A percentile compares a stretch with the other conserved stretches of the same genome.
phyloP scores from a whole-genome alignment of 2,113 vertebrate species.

The Periophthalmus modestus region DNA sequence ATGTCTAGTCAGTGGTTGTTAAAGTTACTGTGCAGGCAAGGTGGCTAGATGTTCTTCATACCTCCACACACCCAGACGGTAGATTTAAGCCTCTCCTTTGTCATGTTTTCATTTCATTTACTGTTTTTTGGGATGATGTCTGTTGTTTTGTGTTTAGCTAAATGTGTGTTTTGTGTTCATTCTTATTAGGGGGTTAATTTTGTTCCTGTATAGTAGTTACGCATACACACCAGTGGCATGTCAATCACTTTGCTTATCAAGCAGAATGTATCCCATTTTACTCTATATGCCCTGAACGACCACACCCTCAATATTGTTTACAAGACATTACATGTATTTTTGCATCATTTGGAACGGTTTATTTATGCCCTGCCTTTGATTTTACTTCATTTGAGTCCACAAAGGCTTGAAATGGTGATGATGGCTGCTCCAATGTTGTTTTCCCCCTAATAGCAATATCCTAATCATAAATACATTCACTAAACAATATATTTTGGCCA shows the following conservation, averaged over 20 bases:
- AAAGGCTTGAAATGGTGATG: conserved; percentile 83
- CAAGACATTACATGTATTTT: conserved; percentile 53
- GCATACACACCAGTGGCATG: conserved; percentile 72
- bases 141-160: conserved; percentile 37
- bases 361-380: conserved; percentile 64
- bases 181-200: conserved; percentile 31
- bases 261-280: conserved; percentile 77
- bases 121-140: conserved; percentile 32
- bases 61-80: conserved; percentile 39
- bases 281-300: conserved; percentile 60
- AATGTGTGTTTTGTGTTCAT: conserved; percentile 60
- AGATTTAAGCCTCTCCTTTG: conserved; percentile 26
- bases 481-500: conserved; percentile 14
- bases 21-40: conserved; percentile 70
- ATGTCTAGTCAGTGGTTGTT: conserved; percentile 70
- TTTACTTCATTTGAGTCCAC: conserved; percentile 52
- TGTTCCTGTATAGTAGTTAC: conserved; percentile 51
- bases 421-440: conserved; percentile 28
- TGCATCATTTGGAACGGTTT: conserved; percentile 28
- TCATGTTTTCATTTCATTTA: conserved; percentile 40
- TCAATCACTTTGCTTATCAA: conserved; percentile 72
- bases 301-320: conserved; percentile 75
- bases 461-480: conserved; percentile 28
- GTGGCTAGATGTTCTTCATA: conserved; percentile 59
- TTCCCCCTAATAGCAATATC: conserved; percentile 46